phyloP scores from a whole-genome alignment of 2,888 invertebrate genomes.

The Agrochola lota region DNA sequence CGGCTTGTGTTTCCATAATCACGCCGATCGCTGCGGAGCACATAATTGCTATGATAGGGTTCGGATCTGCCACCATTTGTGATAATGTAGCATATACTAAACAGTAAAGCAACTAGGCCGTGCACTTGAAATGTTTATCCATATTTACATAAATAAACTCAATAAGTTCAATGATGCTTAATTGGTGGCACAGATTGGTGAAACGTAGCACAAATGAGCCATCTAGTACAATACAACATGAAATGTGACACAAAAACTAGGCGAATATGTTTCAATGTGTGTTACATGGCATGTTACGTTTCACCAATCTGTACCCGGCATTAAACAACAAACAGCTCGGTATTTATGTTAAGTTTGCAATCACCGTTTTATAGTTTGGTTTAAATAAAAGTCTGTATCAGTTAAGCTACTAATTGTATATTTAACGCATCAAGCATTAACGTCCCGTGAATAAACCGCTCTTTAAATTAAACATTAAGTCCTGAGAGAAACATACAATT shows the following conservation, averaged over 20 bases:
- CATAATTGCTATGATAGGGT: slow-evolving; percentile 42
- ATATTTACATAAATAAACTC: slow-evolving; percentile 1
- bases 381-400: not conserved
- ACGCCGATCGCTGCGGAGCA: slow-evolving; percentile 1
- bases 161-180: not conserved
- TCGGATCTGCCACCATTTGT: slow-evolving; percentile 13
- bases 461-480: not conserved
- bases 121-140: not conserved
- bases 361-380: slow-evolving; percentile 8
- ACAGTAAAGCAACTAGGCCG: slow-evolving; percentile 20
- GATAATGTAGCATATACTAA: not conserved
- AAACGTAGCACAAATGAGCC: not conserved
- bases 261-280: not conserved
- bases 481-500: not conserved
- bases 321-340: not conserved
- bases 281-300: not conserved
- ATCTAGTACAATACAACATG: not conserved
- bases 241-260: not conserved
- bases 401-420: not conserved
- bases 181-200: not conserved
- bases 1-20: slow-evolving; percentile 16
- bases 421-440: not conserved
- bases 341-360: not conserved
- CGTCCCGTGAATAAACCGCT: not conserved
- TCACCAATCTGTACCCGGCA: too few species aligned